Base-by-base conservation (phyloP, 2,113 vertebrate species). In the Eonycteris spelaea region DNA sequence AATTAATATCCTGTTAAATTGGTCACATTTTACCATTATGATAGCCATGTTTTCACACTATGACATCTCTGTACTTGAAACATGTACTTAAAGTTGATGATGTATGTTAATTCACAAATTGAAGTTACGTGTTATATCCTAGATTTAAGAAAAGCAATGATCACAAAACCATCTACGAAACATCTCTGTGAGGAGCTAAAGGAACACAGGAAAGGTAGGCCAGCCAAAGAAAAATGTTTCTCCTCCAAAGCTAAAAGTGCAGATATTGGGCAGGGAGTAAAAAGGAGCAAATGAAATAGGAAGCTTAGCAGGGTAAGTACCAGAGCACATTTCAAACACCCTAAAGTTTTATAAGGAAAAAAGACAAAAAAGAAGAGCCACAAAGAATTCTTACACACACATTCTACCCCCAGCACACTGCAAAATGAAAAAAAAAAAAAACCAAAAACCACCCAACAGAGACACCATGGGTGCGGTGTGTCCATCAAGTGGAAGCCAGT, bases 401-500 rank as follows among this genome's bases (percentile, higher is more conserved):
- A n/a, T 12, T 63, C 65, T 61, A 53, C 13, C 59, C 40, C 59
- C 77, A 67, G 74, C 22, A 61, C 4, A 57, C 3, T 19, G n/a
- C 38, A 59, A 71, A 22, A 74, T 14, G 45, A 21, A 55, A 51
- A 51, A 16, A 51, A 51, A 51, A 51, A 15, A 15, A 45, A 45
- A 45, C 7, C 9, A 51, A 51, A 61, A 9, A 19, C 4, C 22
- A 63, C 45, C 21, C 38, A 55, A 51, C 48, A 68, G 82, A 78
- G 85, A 80, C 88, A 82, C 86, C 48, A 2, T 22, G 80, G 43
- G 79, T 73, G 78, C 74, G 63, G 90, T 4, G 3, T 83, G 82
- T 94, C 93, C 86, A 95, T 93, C 89, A 96, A 96, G 55, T 55
- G 74, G 88, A 86, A 87, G 51, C 74, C 73, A 74, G 93, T 79